Evolutionary conservation across 2,113 vertebrate species (phyloP), one percentile per base, ranked within the genome.

Genomic region (Gasterosteus nipponicus): DNA sequence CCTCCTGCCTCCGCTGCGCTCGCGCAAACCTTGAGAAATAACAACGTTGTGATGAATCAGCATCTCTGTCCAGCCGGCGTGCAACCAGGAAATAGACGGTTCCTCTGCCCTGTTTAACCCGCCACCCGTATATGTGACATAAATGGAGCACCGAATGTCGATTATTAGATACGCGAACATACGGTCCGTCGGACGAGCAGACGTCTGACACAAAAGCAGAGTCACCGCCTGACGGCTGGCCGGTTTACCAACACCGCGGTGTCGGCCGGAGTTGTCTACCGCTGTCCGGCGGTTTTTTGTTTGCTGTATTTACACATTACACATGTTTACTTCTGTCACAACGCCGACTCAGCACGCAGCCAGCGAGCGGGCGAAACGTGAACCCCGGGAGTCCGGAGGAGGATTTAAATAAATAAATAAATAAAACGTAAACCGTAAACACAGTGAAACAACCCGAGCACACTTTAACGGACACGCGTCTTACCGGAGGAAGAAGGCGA

Each of bases 21-120:
- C 84, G 82, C 78, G 77, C 87, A 51, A 89, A 82, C 84, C 81
- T 85, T 83, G 57, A 88, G 80, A 84, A 87, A 91, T 80, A 82
- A 78, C 80, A 81, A 68, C 77, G 89, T 88, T 85, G 84, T 93
- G 93, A 93, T 93, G 91, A 94, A 91, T 94, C 93, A 92, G 94
- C 93, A 92, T 86, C 85, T 90, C 67, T 63, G 67, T 80, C 47
- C 75, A 61, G 73, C 73, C 81, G 84, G 73, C 51, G 68, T 38
- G 31, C 54, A 22, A 10, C 29, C 75, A 19, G 69, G 54, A 74
- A 82, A 86, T 14, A 64, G 65, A 63, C 60, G 0, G 12, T 2
- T 2, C 39, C 18, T 22, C 31, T 33, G 12, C 22, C 22, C 22
- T 8, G 49, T 47, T 51, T 33, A n/a, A 35, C 63, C 63, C 49